These are phyloP conservation scores for Podarcis muralis DNA, from an alignment of 2,113 vertebrate species.

Conservation along the genomic window DNA sequence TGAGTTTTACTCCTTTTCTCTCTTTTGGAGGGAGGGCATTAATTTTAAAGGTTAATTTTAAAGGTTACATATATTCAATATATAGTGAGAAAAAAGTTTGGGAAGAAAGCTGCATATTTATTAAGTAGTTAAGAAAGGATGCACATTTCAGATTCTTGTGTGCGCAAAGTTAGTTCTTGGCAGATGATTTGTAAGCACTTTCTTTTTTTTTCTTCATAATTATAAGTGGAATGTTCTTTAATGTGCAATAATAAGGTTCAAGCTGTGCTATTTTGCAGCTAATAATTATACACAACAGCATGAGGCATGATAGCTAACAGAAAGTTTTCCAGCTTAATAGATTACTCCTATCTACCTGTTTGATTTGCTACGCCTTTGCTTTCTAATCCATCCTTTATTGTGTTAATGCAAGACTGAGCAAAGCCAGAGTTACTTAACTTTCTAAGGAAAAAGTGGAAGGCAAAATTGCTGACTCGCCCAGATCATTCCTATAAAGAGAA, in stretches of 20 bases:
- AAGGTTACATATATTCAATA: neutral
- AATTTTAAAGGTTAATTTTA: neutral
- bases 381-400: slow-evolving; percentile 68
- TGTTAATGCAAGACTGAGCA: slow-evolving; percentile 48
- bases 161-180: slow-evolving; percentile 72
- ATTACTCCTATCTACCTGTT: slow-evolving; percentile 59
- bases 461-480: slow-evolving; percentile 67
- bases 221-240: slow-evolving; percentile 87
- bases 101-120: slow-evolving; percentile 71
- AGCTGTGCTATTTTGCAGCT: slow-evolving; percentile 86
- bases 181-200: slow-evolving; percentile 82
- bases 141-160: slow-evolving; percentile 56
- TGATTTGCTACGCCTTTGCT: slow-evolving; percentile 47
- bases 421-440: slow-evolving; percentile 57
- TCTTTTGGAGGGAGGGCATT: too few relatives aligned
- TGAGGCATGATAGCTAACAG: slow-evolving; percentile 76
- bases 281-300: slow-evolving; percentile 87
- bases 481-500: slow-evolving; percentile 58
- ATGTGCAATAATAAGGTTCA: slow-evolving; percentile 84
- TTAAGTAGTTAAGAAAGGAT: slow-evolving; percentile 63
- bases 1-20: neutral
- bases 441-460: slow-evolving; percentile 59
- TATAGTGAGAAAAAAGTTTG: slow-evolving; percentile 9
- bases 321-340: slow-evolving; percentile 69
- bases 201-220: slow-evolving; percentile 82